Percentiles rank a stretch among this genome's conserved stretches.
Conservation (phyloP, 2,797 vertebrate genomes). For the Xenopus petersii region DNA sequence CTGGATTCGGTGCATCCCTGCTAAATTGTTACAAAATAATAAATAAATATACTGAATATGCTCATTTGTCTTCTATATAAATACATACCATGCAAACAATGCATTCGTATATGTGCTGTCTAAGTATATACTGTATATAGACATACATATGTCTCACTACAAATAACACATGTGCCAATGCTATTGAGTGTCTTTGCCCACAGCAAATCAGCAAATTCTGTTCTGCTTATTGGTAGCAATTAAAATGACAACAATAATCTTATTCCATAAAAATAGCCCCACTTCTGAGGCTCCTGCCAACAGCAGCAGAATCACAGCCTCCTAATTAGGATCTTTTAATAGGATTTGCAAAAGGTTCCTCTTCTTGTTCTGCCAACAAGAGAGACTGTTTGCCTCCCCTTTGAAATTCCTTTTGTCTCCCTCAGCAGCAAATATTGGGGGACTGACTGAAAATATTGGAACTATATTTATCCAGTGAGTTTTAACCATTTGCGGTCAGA, state of each 20-base stretch:
- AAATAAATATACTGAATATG: neutral
- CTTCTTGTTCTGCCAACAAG: slow-evolving; percentile 41
- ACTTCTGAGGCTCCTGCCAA: slow-evolving; percentile 41
- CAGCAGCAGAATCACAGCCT: slow-evolving; percentile 39
- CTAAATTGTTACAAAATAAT: too few species aligned
- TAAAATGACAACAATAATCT: slow-evolving; percentile 44
- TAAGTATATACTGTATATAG: neutral
- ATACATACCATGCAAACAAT: too few species aligned
- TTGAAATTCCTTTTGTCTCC: slow-evolving; percentile 41
- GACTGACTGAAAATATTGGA: slow-evolving; percentile 31
- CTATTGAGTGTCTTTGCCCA: slow-evolving; percentile 14
- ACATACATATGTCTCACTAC: neutral
- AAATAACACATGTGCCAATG: slow-evolving; percentile 15
- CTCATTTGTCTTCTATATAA: neutral
- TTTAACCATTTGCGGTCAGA: slow-evolving; percentile 14
- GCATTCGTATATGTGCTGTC: neutral
- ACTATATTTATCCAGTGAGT: slow-evolving; percentile 4
- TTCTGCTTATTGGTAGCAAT: slow-evolving; percentile 46
- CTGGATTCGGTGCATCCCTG: too few species aligned
- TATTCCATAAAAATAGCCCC: slow-evolving; percentile 40
- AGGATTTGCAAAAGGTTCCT: slow-evolving; percentile 39
- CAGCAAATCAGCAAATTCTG: slow-evolving; percentile 39
- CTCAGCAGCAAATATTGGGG: slow-evolving; percentile 40
- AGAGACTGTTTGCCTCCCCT: slow-evolving; percentile 37
- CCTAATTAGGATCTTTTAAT: slow-evolving; percentile 45